Conservation (phyloP, 2,888 invertebrate genomes). For the Operophtera brumata region DNA sequence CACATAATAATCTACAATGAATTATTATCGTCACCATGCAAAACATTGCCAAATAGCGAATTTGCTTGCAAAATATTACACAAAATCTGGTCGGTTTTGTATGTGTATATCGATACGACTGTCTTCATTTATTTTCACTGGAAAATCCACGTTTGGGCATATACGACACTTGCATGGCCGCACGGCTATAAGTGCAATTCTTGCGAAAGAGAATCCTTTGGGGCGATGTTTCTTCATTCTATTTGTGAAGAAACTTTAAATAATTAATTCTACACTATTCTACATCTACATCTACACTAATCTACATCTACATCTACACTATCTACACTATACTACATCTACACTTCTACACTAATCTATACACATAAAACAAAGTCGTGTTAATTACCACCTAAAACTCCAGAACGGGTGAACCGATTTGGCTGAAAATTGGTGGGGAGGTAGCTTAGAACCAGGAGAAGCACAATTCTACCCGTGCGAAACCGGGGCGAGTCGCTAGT, state of each 20-base stretch:
- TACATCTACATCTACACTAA: too few relatives aligned
- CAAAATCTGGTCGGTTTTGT: background rate
- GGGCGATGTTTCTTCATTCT: conserved; percentile 12
- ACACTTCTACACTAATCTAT: too few relatives aligned
- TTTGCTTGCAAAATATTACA: conserved; percentile 2
- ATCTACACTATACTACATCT: too few relatives aligned
- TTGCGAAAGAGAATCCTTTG: conserved; percentile 33
- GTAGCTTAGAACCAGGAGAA: too few relatives aligned
- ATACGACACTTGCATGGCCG: conserved; percentile 8
- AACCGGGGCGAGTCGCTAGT: too few relatives aligned
- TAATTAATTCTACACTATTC: background rate
- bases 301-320: too few relatives aligned
- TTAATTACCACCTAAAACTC: too few relatives aligned
- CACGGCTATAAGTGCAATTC: conserved; percentile 33
- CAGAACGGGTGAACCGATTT: too few relatives aligned
- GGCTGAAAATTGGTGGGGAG: too few relatives aligned
- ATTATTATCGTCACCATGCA: background rate
- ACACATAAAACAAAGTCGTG: too few relatives aligned
- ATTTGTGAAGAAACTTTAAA: background rate
- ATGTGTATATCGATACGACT: conserved; percentile 9
- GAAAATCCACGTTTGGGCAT: conserved; percentile 30
- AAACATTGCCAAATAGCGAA: background rate
- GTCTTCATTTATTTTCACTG: conserved; percentile 21
- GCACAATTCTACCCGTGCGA: too few relatives aligned
- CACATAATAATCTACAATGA: background rate